phyloP scores from a whole-genome alignment of 1,140 invertebrate species.

The Sycophila sp. region DNA sequence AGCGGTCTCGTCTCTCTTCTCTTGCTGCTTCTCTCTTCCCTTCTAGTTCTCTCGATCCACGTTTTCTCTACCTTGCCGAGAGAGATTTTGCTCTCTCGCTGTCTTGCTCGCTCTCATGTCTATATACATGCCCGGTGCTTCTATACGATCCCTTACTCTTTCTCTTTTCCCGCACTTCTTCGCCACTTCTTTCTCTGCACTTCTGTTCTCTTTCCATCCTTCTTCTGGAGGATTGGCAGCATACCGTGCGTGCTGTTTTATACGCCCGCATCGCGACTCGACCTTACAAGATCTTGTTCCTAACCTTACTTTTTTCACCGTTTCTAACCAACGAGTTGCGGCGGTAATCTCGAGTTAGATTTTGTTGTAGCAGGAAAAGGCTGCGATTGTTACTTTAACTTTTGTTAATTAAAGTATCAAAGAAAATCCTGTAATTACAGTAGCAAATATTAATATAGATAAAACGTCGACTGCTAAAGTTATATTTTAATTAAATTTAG shows the following conservation, averaged over 20 bases:
- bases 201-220: slow-evolving; percentile 32
- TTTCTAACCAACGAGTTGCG: not conserved
- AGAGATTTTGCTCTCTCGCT: not conserved
- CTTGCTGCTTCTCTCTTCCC: slow-evolving; percentile 30
- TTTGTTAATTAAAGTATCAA: no score
- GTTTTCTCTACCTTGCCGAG: slow-evolving; percentile 14
- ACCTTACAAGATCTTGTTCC: not conserved
- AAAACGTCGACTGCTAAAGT: no score
- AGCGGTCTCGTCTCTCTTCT: slow-evolving; percentile 48
- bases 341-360: no score
- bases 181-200: slow-evolving; percentile 44
- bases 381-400: no score
- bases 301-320: slow-evolving; percentile 15
- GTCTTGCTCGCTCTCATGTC: not conserved
- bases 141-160: slow-evolving; percentile 19
- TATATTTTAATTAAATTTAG: no score
- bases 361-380: no score
- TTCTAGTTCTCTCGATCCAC: slow-evolving; percentile 12
- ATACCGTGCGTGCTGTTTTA: not conserved
- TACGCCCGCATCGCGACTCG: not conserved
- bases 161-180: slow-evolving; percentile 28
- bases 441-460: no score
- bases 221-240: slow-evolving; percentile 8
- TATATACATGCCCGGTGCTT: not conserved
- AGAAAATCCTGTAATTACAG: no score